Percentiles rank a stretch among this genome's conserved stretches.
These are phyloP conservation scores for Drosophila rufa DNA, from an alignment of 1,140 invertebrate genomes.

Conservation along the genomic window DNA sequence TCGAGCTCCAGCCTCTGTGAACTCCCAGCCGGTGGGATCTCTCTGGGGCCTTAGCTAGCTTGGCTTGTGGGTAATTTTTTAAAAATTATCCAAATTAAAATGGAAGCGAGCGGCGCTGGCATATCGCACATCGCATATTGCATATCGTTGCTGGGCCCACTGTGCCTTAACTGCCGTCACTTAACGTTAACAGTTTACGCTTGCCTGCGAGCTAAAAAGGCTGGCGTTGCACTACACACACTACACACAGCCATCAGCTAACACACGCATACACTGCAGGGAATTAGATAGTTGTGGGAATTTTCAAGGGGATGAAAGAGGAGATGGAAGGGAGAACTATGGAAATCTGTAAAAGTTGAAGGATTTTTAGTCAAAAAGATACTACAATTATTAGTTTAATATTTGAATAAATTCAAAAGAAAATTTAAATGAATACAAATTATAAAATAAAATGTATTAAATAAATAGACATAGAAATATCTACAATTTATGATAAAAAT, in stretches of 20 bases:
- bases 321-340: no score
- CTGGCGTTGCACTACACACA: slow-evolving; percentile 70
- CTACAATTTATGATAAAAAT: no score
- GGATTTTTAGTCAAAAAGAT: no score
- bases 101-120: slow-evolving; percentile 6
- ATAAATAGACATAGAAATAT: no score
- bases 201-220: slow-evolving; percentile 81
- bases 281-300: not conserved
- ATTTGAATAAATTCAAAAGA: no score
- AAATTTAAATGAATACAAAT: no score
- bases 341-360: no score
- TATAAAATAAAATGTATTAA: no score
- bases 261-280: slow-evolving; percentile 25
- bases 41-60: slow-evolving; percentile 33
- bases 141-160: slow-evolving; percentile 48
- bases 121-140: not conserved
- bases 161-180: slow-evolving; percentile 81
- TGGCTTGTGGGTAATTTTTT: slow-evolving; percentile 50
- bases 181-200: slow-evolving; percentile 83
- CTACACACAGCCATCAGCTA: slow-evolving; percentile 16
- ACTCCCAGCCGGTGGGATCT: slow-evolving; percentile 2
- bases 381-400: no score
- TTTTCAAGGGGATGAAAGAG: not conserved
- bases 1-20: not conserved
- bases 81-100: slow-evolving; percentile 58